These are phyloP conservation scores for Drosophila birchii DNA, from an alignment of 2,888 invertebrate genomes.

Conservation along the genomic window DNA sequence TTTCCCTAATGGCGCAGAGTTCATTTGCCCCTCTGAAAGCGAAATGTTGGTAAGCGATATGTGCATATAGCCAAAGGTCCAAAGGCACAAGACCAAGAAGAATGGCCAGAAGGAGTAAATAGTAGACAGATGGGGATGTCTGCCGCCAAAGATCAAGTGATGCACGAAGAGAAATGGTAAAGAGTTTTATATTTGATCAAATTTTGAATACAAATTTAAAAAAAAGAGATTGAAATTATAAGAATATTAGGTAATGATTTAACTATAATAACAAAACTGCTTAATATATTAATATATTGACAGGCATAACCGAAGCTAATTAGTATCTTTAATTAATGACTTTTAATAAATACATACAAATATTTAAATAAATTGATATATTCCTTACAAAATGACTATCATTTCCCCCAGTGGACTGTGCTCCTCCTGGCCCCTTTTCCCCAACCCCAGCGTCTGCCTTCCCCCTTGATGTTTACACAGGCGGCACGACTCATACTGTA, in stretches of 20 bases:
- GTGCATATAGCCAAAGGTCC: slow-evolving; percentile 20
- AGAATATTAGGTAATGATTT: neutral
- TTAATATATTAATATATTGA: too few relatives aligned
- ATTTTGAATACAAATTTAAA: neutral
- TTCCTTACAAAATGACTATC: neutral
- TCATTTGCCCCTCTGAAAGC: slow-evolving; percentile 65
- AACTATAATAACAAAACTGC: too few relatives aligned
- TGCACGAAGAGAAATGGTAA: neutral
- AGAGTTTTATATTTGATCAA: too few relatives aligned
- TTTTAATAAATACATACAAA: neutral
- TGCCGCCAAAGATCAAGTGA: slow-evolving; percentile 58
- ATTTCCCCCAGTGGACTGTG: slow-evolving; percentile 1
- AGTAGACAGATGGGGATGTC: slow-evolving; percentile 20
- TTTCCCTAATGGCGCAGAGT: slow-evolving; percentile 77
- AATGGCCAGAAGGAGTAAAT: slow-evolving; percentile 16
- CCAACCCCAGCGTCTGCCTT: neutral
- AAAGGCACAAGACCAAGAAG: slow-evolving; percentile 5
- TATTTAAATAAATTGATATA: neutral
- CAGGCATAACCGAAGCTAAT: neutral
- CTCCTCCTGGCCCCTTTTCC: neutral
- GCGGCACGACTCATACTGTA: slow-evolving; percentile 72
- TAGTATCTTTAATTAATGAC: neutral
- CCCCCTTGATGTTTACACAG: slow-evolving; percentile 66
- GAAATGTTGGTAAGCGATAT: slow-evolving; percentile 58
- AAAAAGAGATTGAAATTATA: too few relatives aligned